Conservation (phyloP, 2,888 invertebrate species). For the Germaria angustata region DNA sequence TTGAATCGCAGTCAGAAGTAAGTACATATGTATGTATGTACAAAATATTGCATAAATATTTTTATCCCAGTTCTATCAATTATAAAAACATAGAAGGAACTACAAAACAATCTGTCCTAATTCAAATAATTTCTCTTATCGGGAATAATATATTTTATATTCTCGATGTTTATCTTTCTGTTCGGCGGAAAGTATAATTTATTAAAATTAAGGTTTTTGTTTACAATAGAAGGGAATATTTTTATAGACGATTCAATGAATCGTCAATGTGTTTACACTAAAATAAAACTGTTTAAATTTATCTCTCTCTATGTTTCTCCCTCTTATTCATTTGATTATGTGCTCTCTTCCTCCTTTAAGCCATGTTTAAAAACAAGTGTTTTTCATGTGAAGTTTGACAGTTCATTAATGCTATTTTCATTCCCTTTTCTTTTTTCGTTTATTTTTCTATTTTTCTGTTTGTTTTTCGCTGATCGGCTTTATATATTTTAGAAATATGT, state of each 20-base stretch:
- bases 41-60: too few species aligned
- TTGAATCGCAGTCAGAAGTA: too few species aligned
- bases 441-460: background rate
- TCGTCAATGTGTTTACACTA: slow-evolving; percentile 29
- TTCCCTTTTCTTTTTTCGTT: slow-evolving; percentile 30
- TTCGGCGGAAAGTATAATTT: too few species aligned
- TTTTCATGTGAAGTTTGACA: slow-evolving; percentile 46
- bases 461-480: background rate
- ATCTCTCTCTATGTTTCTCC: background rate
- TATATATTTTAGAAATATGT: slow-evolving; percentile 28
- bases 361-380: slow-evolving; percentile 44
- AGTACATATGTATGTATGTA: background rate
- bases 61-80: too few species aligned
- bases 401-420: slow-evolving; percentile 39
- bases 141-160: too few species aligned
- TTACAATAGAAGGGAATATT: too few species aligned
- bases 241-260: background rate
- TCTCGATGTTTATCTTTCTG: too few species aligned
- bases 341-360: slow-evolving; percentile 16
- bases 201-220: too few species aligned
- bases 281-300: background rate
- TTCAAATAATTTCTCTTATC: too few species aligned
- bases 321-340: too few species aligned
- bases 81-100: too few species aligned
- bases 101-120: too few species aligned